These are phyloP conservation scores for Cerastoderma edule DNA, from an alignment of 2,888 invertebrate species.

Conservation along the genomic window DNA sequence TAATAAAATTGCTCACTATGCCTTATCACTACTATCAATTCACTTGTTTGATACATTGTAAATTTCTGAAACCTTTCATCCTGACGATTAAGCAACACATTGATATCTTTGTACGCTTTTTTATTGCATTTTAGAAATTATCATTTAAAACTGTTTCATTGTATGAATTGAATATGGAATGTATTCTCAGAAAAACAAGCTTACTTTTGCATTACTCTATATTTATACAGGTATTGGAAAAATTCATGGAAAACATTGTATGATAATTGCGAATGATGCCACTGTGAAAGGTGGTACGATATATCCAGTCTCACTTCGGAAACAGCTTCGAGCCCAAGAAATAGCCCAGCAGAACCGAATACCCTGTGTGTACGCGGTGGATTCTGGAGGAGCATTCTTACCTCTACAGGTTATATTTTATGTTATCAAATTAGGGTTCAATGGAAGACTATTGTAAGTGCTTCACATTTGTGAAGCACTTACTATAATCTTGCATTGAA, in stretches of 20 bases:
- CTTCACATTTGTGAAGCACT: too few species aligned
- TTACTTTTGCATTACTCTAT: not conserved
- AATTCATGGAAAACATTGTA: slow-evolving; percentile 83
- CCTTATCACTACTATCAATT: not conserved
- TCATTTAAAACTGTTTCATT: not conserved
- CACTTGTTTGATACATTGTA: not conserved
- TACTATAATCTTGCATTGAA: too few species aligned
- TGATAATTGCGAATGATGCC: slow-evolving; percentile 85
- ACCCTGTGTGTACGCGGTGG: slow-evolving; percentile 84
- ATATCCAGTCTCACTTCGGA: slow-evolving; percentile 85
- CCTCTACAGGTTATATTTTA: slow-evolving; percentile 84
- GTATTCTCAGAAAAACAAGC: not conserved
- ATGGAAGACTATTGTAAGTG: too few species aligned
- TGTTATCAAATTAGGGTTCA: too few species aligned
- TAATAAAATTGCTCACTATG: too few species aligned
- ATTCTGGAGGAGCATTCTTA: slow-evolving; percentile 85
- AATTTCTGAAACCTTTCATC: not conserved
- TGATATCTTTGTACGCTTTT: not conserved
- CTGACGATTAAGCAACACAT: not conserved
- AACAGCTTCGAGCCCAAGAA: slow-evolving; percentile 84
- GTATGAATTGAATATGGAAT: not conserved
- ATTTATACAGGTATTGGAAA: slow-evolving; percentile 83
- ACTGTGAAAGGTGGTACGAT: slow-evolving; percentile 85
- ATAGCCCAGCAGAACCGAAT: slow-evolving; percentile 83
- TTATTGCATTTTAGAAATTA: not conserved